Conservation (phyloP, 2,113 vertebrate genomes). For the Neodontobutis hainanensis region DNA sequence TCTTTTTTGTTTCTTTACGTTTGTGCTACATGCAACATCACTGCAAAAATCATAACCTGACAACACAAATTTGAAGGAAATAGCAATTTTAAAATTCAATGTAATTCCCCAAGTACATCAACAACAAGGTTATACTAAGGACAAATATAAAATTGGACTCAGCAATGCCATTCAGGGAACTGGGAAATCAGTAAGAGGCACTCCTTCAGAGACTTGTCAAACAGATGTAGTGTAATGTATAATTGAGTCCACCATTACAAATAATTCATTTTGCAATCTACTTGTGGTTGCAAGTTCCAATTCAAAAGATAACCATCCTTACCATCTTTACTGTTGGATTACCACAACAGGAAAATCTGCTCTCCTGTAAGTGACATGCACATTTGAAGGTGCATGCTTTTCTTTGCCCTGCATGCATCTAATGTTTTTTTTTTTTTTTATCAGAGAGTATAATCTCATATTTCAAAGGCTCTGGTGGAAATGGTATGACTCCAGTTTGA, state of each 20-base stretch:
- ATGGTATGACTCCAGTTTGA: slow-evolving; percentile 51
- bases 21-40: too few species aligned
- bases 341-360: slow-evolving; percentile 51
- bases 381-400: slow-evolving; percentile 45
- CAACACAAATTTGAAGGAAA: too few species aligned
- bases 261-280: slow-evolving; percentile 57
- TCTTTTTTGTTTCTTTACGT: too few species aligned
- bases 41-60: too few species aligned
- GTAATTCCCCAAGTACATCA: not conserved
- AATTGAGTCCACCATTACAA: slow-evolving; percentile 49
- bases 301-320: slow-evolving; percentile 33
- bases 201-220: slow-evolving; percentile 21
- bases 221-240: slow-evolving; percentile 41
- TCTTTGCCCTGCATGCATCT: slow-evolving; percentile 36
- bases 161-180: slow-evolving; percentile 20
- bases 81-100: too few species aligned
- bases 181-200: slow-evolving; percentile 15
- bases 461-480: slow-evolving; percentile 60
- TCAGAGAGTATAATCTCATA: slow-evolving; percentile 45
- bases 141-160: slow-evolving; percentile 8
- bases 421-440: slow-evolving; percentile 50
- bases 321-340: slow-evolving; percentile 36
- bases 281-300: slow-evolving; percentile 27
- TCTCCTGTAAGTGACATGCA: slow-evolving; percentile 48
- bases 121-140: slow-evolving; percentile 4